Conservation (phyloP, 53 echinoderm and acorn worm species). For the Temnopleurus reevesii region DNA sequence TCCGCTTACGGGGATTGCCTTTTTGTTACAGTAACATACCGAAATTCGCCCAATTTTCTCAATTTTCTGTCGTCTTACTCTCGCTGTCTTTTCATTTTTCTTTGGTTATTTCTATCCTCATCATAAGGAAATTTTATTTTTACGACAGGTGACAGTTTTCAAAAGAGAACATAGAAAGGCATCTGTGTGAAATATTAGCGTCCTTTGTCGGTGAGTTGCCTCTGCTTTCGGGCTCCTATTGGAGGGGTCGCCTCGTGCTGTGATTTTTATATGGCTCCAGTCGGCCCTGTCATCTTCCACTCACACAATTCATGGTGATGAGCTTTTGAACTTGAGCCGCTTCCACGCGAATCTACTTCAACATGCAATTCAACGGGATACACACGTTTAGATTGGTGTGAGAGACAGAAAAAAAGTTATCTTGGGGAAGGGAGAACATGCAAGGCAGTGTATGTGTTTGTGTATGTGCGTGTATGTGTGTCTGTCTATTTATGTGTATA, state of each 20-base stretch:
- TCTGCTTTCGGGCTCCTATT: constrained; percentile 54
- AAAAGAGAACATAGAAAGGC: constrained; percentile 48
- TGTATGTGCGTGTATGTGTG: no score
- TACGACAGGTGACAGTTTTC: constrained; percentile 56
- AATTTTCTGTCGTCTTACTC: constrained; percentile 36
- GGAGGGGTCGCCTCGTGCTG: constrained; percentile 57
- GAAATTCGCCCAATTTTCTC: constrained; percentile 53
- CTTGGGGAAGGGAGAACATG: no score
- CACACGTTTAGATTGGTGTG: no score
- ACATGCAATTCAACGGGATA: no score
- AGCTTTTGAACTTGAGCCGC: constrained; percentile 56
- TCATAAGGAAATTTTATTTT: constrained; percentile 25
- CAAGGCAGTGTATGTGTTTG: no score
- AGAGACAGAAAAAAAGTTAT: no score
- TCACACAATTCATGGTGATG: constrained; percentile 9
- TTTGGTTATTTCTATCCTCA: background rate
- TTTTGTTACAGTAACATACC: constrained; percentile 58
- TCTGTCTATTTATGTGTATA: no score
- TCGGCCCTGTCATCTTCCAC: constrained; percentile 49
- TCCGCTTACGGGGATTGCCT: constrained; percentile 61
- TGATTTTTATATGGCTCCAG: constrained; percentile 53
- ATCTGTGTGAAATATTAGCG: constrained; percentile 58
- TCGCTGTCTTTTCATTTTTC: background rate
- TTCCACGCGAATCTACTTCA: constrained; percentile 52
- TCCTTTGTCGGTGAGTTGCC: constrained; percentile 45